Base-by-base conservation (phyloP, 2,888 invertebrate genomes). In the Ophonus ardosiacus region DNA sequence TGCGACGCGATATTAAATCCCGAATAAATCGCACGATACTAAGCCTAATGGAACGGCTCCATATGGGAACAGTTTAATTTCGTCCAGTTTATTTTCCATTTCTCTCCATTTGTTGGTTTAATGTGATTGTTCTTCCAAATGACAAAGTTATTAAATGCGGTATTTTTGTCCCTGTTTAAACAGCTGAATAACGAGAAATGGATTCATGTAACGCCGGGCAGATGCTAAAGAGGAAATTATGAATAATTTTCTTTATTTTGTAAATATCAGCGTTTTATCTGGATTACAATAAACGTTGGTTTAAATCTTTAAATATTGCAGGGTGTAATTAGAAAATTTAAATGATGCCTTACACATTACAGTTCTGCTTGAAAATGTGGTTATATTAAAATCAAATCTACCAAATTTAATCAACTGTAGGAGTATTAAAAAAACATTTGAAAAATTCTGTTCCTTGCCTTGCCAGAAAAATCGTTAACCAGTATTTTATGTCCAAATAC, bases 1-100 rank as follows among this genome's bases (percentile, higher is more conserved):
- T 38, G 68, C n/a, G 68, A 68, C 38, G 68, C n/a, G 68, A 38
- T 68, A 68, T 68, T 68, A 68, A 68, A 38, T 63, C 68, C 24
- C 31, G 68, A 15, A 68, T 68, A 68, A 40, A 68, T 68, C 68
- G 15, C n/a, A n/a, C 38, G 68, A 68, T 68, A 38, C 38, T 68
- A n/a, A 38, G 68, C 38, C 68, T 68, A 31, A 68, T 40, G 38
- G 15, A 31, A 68, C 3, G 15, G n/a, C 24, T 68, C n/a, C 38
- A 68, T 38, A 68, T 15, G 68, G 7, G 68, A 21, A 38, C 68
- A 31, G 7, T 68, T 68, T 68, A 13, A 38, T 68, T 68, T 38
- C 6, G n/a, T 38, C 6, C 31, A 68, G 31, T 68, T 63, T 68
- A 68, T 68, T 68, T 68, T 68, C 7, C 38, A 15, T 68, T 68